phyloP scores from a whole-genome alignment of 2,113 vertebrate genomes.

The Megaleporinus macrocephalus region DNA sequence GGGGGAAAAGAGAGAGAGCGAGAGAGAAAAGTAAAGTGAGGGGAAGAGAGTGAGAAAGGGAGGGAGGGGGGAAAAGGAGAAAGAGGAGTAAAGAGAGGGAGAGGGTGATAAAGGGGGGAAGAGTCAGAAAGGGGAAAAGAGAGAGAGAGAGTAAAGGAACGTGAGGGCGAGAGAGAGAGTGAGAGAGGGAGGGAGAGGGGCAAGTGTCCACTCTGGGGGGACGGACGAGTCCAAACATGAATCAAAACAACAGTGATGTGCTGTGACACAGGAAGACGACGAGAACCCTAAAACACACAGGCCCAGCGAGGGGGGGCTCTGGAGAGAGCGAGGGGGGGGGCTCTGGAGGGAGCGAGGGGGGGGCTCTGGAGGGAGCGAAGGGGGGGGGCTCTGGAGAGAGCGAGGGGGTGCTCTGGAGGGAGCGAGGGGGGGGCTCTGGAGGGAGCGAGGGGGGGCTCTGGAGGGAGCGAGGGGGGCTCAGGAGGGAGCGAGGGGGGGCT shows the following conservation, averaged over 20 bases:
- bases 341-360: slow-evolving; percentile 6
- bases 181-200: background rate
- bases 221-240: background rate
- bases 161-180: no score
- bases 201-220: background rate
- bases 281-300: slow-evolving; percentile 1
- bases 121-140: no score
- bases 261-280: background rate
- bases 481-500: background rate
- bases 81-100: no score
- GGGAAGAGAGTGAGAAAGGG: no score
- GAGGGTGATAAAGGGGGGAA: no score
- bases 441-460: background rate
- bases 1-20: no score
- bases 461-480: slow-evolving; percentile 7
- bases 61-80: no score
- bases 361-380: background rate
- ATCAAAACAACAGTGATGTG: slow-evolving; percentile 14
- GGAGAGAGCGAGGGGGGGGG: no score
- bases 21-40: no score
- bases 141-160: no score
- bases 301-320: background rate
- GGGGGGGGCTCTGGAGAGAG: slow-evolving; percentile 6
- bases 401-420: background rate
- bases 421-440: background rate